Conservation (phyloP, 2,888 invertebrate genomes). For the Linyphia triangularis region DNA sequence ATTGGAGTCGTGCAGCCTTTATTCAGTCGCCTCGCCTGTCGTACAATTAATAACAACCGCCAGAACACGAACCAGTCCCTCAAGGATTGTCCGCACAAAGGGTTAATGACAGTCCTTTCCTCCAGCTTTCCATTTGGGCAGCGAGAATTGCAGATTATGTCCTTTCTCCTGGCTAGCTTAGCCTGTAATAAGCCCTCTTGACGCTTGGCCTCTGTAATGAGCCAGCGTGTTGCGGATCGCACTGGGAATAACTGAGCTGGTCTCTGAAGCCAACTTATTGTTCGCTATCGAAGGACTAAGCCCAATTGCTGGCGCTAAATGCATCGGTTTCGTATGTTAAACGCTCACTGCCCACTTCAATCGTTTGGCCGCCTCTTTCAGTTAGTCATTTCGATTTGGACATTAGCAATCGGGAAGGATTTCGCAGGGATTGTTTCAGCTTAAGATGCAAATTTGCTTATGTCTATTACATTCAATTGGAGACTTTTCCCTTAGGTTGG, state of each 20-base stretch:
- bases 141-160: conserved; percentile 73
- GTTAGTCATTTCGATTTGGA: conserved; percentile 52
- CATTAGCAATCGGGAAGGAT: conserved; percentile 2
- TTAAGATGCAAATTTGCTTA: background rate
- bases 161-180: conserved; percentile 71
- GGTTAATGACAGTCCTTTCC: conserved; percentile 74
- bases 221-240: conserved; percentile 66
- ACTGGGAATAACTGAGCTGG: conserved; percentile 68
- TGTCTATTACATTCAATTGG: background rate
- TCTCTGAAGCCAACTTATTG: conserved; percentile 68
- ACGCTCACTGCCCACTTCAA: conserved; percentile 71
- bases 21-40: conserved; percentile 66
- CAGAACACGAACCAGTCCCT: conserved; percentile 71
- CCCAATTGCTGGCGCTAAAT: conserved; percentile 71
- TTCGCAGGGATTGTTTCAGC: background rate
- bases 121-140: conserved; percentile 71
- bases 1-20: conserved; percentile 57
- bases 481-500: background rate
- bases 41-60: conserved; percentile 75
- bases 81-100: conserved; percentile 71
- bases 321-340: conserved; percentile 73
- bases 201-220: conserved; percentile 73
- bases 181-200: conserved; percentile 72
- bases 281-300: conserved; percentile 56
- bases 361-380: conserved; percentile 62